These are phyloP conservation scores for Netta rufina DNA, from an alignment of 2,797 vertebrate genomes.

Conservation along the genomic window DNA sequence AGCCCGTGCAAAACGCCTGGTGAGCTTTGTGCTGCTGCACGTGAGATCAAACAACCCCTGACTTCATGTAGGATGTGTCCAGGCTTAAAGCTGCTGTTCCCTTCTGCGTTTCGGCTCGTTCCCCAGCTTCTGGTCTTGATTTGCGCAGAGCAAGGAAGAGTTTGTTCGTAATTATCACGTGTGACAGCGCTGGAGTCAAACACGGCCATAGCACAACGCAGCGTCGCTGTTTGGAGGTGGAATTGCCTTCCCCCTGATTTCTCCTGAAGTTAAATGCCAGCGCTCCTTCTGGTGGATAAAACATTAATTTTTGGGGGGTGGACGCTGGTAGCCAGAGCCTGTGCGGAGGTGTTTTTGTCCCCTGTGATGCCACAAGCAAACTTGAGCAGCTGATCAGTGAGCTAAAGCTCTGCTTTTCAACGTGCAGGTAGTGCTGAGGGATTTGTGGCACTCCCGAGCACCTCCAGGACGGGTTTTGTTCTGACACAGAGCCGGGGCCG, in stretches of 20 bases:
- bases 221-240: background rate
- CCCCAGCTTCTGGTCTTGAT: background rate
- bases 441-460: background rate
- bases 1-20: background rate
- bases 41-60: background rate
- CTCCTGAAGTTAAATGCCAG: background rate
- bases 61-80: accelerated
- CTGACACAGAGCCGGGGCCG: background rate
- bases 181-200: accelerated
- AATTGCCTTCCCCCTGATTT: background rate
- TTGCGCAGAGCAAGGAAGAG: background rate
- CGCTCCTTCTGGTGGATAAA: background rate
- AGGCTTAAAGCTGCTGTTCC: background rate
- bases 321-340: accelerated
- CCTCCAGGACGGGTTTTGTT: background rate
- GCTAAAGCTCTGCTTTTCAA: background rate
- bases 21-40: accelerated
- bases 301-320: too few species aligned
- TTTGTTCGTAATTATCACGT: background rate
- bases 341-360: background rate
- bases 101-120: background rate
- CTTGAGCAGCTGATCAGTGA: background rate
- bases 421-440: background rate
- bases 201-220: background rate
- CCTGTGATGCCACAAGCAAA: background rate